Conservation (phyloP, 2,888 invertebrate species). For the Lithosia quadra region DNA sequence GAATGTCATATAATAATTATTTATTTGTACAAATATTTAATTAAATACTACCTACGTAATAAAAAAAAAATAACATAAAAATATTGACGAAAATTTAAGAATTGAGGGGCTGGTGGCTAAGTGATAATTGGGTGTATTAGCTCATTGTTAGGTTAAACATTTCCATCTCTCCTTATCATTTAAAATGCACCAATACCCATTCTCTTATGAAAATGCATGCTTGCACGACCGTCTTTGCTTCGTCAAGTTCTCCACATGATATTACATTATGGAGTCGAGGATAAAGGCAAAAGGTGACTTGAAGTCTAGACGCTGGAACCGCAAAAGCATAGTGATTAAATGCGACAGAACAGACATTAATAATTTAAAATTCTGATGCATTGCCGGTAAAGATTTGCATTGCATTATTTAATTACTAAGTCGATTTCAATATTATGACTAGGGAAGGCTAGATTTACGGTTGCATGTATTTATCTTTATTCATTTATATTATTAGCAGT, state of each 20-base stretch:
- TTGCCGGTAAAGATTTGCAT: not conserved
- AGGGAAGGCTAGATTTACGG: too few species aligned
- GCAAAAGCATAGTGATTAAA: constrained; percentile 25
- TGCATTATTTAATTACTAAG: not conserved
- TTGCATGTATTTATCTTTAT: too few species aligned
- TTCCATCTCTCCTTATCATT: not conserved
- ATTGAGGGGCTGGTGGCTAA: not conserved
- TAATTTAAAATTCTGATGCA: constrained; percentile 3
- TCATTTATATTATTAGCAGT: too few species aligned
- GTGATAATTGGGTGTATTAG: not conserved
- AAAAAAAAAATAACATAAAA: too few species aligned
- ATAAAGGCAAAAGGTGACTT: constrained; percentile 33
- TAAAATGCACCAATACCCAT: not conserved
- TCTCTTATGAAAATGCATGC: not conserved
- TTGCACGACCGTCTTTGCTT: not conserved
- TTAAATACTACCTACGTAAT: not conserved
- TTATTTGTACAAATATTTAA: not conserved
- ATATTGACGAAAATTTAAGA: too few species aligned
- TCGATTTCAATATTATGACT: too few species aligned
- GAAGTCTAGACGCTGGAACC: constrained; percentile 45
- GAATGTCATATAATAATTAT: too few species aligned
- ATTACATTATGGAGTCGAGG: constrained; percentile 7
- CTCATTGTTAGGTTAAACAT: not conserved
- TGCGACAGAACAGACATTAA: constrained; percentile 3
- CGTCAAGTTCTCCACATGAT: constrained; percentile 1